Evolutionary conservation across 2,888 invertebrate genomes (phyloP), one percentile per base, ranked within the genome.

Genomic region (Oligia latruncula): DNA sequence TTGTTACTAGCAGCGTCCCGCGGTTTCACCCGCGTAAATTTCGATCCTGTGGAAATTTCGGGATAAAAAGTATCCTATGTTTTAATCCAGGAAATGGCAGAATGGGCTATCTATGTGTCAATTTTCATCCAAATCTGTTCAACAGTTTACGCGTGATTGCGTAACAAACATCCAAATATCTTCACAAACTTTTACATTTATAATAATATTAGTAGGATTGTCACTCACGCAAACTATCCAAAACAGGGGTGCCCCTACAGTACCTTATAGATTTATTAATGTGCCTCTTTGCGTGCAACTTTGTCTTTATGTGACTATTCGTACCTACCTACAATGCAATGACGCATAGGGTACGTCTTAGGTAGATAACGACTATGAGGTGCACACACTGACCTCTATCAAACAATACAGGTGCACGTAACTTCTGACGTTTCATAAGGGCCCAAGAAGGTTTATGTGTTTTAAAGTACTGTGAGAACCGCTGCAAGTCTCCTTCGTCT

Each of bases 211-310:
- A 35, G 3, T 35, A 35, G 35, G 3, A 40, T 40, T 40, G 40
- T 40, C 40, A 40, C 40, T 43, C 49, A 15, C 3, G 43, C n/a
- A 68, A 8, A 13, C 17, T 29, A 29, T 13, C 76, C 76, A 15
- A 43, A 74, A 76, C 55, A 46, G 43, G 55, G 77, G 23, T 43
- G 52, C 29, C 77, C 2, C 58, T 9, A 23, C 3, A 9, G 23
- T 9, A 23, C 3, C 0, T 58, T 23, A 43, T 60, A 62, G 29
- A 40, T 40, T 15, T 62, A 62, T 15, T 15, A 29, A 15, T 15
- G 20, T 49, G 46, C 46, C 66, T 46, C 35, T 78, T 58, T 58
- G 66, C 17, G 58, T 78, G 46, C 65, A 66, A 58, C 17, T 58
- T n/a, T 58, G 66, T 78, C n/a, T 78, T 35, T 35, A 64, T 1